Evolutionary conservation across 2,888 invertebrate species (phyloP).

Genomic region (Trichopoda pennipes): DNA sequence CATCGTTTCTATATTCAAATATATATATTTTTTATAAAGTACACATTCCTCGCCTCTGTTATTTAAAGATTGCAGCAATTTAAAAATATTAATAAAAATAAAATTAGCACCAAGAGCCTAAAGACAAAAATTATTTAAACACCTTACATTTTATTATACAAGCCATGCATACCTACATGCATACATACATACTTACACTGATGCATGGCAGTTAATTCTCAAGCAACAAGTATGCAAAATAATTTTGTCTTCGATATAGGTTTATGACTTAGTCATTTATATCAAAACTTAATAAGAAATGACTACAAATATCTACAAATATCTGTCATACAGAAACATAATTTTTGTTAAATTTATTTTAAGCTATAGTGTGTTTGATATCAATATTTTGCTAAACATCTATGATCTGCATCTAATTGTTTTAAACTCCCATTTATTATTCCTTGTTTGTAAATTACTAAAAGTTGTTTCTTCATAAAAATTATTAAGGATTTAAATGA

Average conservation of each 20-base stretch:
- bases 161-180: not conserved
- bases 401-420: constrained; percentile 45
- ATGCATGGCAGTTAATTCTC: constrained; percentile 12
- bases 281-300: not conserved
- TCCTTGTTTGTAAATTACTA: constrained; percentile 20
- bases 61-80: no score
- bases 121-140: constrained; percentile 10
- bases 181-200: no score
- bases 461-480: constrained; percentile 12
- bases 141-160: constrained; percentile 5
- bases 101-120: not conserved
- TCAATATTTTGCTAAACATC: constrained; percentile 45
- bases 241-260: constrained; percentile 4
- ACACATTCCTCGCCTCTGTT: no score
- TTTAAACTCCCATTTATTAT: constrained; percentile 41
- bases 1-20: not conserved
- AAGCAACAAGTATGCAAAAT: not conserved
- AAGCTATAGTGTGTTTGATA: constrained; percentile 41
- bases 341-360: constrained; percentile 1
- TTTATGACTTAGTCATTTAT: constrained; percentile 24
- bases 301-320: not conserved
- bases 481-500: constrained; percentile 50
- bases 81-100: not conserved
- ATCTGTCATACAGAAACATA: constrained; percentile 8
- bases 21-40: no score